phyloP scores from a whole-genome alignment of 2,888 invertebrate species.

The Drosophila siamana region DNA sequence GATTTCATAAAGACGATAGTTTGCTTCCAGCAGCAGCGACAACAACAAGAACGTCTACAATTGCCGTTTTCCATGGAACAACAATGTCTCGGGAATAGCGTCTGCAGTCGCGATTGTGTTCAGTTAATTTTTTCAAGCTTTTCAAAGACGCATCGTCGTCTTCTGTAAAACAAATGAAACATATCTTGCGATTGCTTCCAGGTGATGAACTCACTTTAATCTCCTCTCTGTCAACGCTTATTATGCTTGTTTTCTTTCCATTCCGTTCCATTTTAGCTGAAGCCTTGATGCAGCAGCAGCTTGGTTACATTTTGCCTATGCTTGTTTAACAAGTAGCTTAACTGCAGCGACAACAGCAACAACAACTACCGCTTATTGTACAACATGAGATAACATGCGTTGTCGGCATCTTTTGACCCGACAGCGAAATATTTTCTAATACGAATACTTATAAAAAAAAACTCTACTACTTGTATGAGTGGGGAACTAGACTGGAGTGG shows the following conservation, averaged over 20 bases:
- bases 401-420: constrained; percentile 53
- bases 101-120: constrained; percentile 5
- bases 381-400: constrained; percentile 40
- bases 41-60: constrained; percentile 27
- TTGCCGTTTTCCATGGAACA: constrained; percentile 46
- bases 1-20: constrained; percentile 54
- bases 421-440: constrained; percentile 19
- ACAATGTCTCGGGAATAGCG: constrained; percentile 28
- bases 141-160: constrained; percentile 38
- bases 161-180: constrained; percentile 48
- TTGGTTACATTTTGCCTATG: constrained; percentile 37
- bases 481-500: no score
- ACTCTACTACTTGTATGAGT: no score
- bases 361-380: constrained; percentile 32
- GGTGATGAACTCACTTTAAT: background rate
- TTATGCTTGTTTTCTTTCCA: background rate
- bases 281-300: constrained; percentile 24
- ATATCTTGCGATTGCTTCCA: constrained; percentile 15
- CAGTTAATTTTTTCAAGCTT: constrained; percentile 37
- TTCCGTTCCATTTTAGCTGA: constrained; percentile 10
- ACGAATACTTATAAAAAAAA: no score
- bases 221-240: no score
- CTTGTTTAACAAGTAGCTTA: constrained; percentile 54
- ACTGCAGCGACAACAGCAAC: constrained; percentile 23
- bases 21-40: constrained; percentile 16